phyloP scores from a whole-genome alignment of 2,113 vertebrate genomes.

The Microcebus murinus region DNA sequence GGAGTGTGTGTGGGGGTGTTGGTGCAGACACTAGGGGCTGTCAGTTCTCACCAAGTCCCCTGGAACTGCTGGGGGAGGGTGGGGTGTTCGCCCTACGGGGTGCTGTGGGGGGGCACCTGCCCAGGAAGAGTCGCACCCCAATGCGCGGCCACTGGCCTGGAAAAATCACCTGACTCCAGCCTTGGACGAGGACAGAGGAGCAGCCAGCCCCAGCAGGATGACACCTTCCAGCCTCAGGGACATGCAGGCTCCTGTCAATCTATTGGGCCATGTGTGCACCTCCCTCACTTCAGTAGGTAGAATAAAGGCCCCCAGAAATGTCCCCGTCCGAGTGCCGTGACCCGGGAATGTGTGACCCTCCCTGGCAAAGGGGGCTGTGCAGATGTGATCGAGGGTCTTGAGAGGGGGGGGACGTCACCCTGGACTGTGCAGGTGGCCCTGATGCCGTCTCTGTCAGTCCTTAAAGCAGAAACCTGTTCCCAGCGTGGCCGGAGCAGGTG shows the following conservation, averaged over 20 bases:
- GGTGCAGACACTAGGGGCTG: neutral
- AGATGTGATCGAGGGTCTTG: neutral
- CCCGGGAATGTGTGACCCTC: neutral
- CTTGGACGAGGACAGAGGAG: neutral
- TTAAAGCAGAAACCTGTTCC: neutral
- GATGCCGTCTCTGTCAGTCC: neutral
- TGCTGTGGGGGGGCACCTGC: too few relatives aligned
- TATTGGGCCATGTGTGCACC: neutral
- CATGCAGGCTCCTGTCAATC: neutral
- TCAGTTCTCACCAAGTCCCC: neutral
- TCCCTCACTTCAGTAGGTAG: too few relatives aligned
- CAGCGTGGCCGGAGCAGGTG: too few relatives aligned
- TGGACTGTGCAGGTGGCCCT: neutral
- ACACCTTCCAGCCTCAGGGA: neutral
- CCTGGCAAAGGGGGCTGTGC: neutral
- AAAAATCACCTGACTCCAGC: fast-evolving
- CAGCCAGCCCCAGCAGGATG: neutral
- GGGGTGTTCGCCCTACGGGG: too few relatives aligned
- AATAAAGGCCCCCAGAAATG: too few relatives aligned
- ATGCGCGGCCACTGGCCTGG: neutral
- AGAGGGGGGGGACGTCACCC: too few relatives aligned
- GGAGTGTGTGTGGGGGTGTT: neutral
- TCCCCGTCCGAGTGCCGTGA: neutral
- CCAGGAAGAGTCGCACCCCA: too few relatives aligned
- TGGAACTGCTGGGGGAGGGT: neutral